Percentiles rank a stretch among this genome's conserved stretches.
Evolutionary conservation across 2,888 invertebrate species (phyloP).

Genomic region (Drosophila engyochracea): DNA sequence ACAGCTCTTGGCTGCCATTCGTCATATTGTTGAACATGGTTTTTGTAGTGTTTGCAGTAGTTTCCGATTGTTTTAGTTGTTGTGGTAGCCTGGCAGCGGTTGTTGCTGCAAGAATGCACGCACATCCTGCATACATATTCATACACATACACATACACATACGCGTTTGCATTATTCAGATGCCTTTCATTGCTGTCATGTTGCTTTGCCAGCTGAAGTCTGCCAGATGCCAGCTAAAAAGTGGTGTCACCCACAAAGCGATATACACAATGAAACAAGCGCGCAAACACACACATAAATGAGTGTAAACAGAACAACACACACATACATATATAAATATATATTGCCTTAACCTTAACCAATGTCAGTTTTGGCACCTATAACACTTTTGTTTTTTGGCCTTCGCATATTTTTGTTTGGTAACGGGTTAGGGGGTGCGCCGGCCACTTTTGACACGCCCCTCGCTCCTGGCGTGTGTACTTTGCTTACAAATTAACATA

Average conservation of each 20-base stretch:
- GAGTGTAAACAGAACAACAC: slow-evolving; percentile 12
- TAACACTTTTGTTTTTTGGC: slow-evolving; percentile 46
- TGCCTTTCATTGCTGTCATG: slow-evolving; percentile 67
- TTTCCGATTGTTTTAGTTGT: slow-evolving; percentile 36
- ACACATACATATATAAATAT: slow-evolving; percentile 5
- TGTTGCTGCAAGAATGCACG: slow-evolving; percentile 48
- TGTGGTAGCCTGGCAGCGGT: slow-evolving; percentile 15
- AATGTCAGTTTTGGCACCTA: slow-evolving; percentile 75
- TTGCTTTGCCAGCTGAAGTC: slow-evolving; percentile 59
- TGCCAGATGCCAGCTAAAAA: slow-evolving; percentile 67
- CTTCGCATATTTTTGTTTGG: slow-evolving; percentile 65
- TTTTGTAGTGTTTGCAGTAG: slow-evolving; percentile 22
- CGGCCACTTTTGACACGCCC: slow-evolving; percentile 48
- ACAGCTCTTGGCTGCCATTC: neutral
- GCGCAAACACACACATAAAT: slow-evolving; percentile 7
- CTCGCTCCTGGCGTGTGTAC: slow-evolving; percentile 40
- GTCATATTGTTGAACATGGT: slow-evolving; percentile 29
- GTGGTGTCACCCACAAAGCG: slow-evolving; percentile 40
- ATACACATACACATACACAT: slow-evolving; percentile 3
- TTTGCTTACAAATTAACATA: slow-evolving; percentile 78
- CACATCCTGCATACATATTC: slow-evolving; percentile 2
- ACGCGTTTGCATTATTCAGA: slow-evolving; percentile 17
- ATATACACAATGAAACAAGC: slow-evolving; percentile 35
- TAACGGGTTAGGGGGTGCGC: slow-evolving; percentile 5
- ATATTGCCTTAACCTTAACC: slow-evolving; percentile 59